Conservation (phyloP, 2,888 invertebrate species). For the Pimpla rufipes region DNA sequence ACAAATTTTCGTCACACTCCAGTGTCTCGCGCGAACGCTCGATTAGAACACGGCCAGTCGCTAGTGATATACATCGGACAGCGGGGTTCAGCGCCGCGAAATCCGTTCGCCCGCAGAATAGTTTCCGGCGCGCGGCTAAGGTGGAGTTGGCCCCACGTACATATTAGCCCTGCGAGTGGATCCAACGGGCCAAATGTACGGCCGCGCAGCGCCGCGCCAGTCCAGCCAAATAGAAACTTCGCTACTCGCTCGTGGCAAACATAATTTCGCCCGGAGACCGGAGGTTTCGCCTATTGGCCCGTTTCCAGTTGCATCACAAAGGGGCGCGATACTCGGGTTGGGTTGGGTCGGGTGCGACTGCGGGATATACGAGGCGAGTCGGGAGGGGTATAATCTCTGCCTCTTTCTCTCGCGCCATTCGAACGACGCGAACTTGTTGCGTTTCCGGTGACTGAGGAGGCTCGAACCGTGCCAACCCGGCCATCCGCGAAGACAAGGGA, state of each 20-base stretch:
- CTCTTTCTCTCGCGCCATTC: conserved; percentile 34
- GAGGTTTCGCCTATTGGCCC: conserved; percentile 74
- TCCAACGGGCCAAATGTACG: conserved; percentile 56
- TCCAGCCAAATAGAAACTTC: conserved; percentile 65
- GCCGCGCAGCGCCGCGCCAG: too few species aligned
- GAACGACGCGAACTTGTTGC: conserved; percentile 79
- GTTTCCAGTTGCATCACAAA: conserved; percentile 76
- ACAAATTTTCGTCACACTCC: conserved; percentile 16
- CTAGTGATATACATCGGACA: not conserved
- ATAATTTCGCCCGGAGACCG: conserved; percentile 66
- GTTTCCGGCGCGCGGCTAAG: conserved; percentile 44
- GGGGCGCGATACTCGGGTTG: too few species aligned
- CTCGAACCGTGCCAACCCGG: conserved; percentile 23
- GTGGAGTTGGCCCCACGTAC: conserved; percentile 30
- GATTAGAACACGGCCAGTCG: conserved; percentile 29
- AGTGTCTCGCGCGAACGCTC: conserved; percentile 11
- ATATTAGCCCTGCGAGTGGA: conserved; percentile 39
- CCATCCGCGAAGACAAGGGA: not conserved
- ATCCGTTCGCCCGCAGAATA: conserved; percentile 49
- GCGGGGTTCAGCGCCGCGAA: not conserved
- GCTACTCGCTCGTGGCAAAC: conserved; percentile 61
- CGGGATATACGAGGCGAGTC: not conserved
- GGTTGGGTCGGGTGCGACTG: conserved; percentile 63
- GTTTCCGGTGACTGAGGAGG: conserved; percentile 68
- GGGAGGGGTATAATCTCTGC: not conserved